Conservation (phyloP, 1,140 invertebrate species). For the Triops cancriformis region DNA sequence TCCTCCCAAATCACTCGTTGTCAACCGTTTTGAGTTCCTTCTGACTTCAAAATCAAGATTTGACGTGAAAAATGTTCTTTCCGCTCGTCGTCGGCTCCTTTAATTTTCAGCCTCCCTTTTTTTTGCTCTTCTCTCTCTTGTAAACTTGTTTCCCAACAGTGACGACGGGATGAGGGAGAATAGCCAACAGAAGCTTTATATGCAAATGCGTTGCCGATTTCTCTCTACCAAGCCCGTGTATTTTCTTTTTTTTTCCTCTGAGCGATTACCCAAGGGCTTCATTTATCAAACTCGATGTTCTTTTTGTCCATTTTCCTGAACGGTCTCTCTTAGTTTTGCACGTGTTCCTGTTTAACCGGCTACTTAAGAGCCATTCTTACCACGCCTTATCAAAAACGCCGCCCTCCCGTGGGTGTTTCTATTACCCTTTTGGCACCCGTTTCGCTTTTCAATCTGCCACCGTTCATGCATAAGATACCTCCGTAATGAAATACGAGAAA, state of each 20-base stretch:
- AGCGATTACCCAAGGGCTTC: conserved; percentile 7
- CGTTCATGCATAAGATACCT: not conserved
- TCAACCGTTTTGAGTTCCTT: not conserved
- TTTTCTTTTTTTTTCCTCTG: not conserved
- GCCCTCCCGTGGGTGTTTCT: not conserved
- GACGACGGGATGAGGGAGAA: not conserved
- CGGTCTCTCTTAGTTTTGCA: not conserved
- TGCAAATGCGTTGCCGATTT: not conserved
- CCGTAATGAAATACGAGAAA: not conserved
- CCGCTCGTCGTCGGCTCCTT: too few relatives aligned
- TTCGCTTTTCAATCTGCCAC: not conserved
- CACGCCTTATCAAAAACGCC: conserved; percentile 1
- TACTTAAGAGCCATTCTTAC: conserved; percentile 9
- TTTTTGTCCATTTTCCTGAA: not conserved
- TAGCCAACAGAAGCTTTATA: conserved; percentile 8
- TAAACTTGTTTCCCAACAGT: not conserved
- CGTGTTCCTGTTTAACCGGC: conserved; percentile 8
- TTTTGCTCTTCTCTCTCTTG: not conserved
- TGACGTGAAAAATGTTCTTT: not conserved
- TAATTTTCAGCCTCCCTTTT: not conserved
- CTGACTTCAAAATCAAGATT: too few relatives aligned
- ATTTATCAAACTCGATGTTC: conserved; percentile 6
- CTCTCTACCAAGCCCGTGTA: not conserved
- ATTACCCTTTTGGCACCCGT: conserved; percentile 11
- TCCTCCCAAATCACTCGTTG: not conserved